These are phyloP conservation scores for Oenanthe oenanthe DNA, from an alignment of 2,113 vertebrate genomes.

Conservation along the genomic window DNA sequence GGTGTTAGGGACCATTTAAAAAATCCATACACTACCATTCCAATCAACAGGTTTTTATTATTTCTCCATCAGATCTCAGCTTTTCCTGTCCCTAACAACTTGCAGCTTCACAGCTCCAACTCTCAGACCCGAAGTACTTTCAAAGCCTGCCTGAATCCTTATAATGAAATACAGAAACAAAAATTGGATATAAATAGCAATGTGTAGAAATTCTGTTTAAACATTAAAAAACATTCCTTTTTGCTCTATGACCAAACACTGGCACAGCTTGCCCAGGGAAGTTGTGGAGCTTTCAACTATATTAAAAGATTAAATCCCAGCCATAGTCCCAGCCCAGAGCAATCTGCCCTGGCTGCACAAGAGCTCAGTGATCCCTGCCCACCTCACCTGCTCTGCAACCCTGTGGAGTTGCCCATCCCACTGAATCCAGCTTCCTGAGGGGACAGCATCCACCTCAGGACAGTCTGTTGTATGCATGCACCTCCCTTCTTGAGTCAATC, in stretches of 20 bases:
- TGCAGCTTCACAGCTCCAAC: background rate
- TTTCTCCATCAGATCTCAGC: background rate
- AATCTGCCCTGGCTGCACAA: background rate
- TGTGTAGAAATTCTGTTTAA: background rate
- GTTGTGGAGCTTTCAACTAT: background rate
- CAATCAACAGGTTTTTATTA: background rate
- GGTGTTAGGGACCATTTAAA: background rate
- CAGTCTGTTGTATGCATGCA: rapidly evolving
- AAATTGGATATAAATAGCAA: background rate
- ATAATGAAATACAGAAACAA: background rate
- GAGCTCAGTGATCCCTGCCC: background rate
- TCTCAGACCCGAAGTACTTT: background rate
- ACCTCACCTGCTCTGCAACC: background rate
- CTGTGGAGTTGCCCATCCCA: background rate
- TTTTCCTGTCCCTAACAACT: background rate
- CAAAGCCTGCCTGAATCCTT: background rate
- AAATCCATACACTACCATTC: background rate
- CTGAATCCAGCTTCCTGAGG: background rate
- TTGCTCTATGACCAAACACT: background rate
- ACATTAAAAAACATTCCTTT: background rate
- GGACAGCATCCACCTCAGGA: background rate
- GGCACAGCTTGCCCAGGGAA: background rate
- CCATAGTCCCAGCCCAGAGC: background rate
- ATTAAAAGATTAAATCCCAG: background rate
- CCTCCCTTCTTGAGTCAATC: background rate